Evolutionary conservation across 2,888 invertebrate species (phyloP).

Genomic region (Synergus laeviventris): DNA sequence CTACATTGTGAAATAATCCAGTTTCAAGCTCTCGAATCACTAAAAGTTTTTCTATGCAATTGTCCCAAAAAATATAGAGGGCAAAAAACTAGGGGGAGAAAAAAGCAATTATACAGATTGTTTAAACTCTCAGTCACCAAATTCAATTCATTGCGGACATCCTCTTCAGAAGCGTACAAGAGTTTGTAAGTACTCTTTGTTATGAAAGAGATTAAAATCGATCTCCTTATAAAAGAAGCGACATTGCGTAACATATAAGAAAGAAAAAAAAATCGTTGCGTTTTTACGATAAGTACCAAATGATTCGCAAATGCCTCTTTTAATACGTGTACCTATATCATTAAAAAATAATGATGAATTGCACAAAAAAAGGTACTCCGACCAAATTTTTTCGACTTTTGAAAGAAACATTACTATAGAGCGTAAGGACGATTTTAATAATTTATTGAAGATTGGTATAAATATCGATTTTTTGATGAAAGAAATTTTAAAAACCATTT

Average conservation of each 20-base stretch:
- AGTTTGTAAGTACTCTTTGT: not conserved
- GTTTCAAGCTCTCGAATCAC: not conserved
- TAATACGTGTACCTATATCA: slow-evolving; percentile 24
- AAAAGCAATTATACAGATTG: not conserved
- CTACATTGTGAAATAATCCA: not conserved
- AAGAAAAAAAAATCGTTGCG: not conserved
- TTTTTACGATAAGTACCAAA: slow-evolving; percentile 4
- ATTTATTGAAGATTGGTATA: not conserved
- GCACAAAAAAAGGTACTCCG: not conserved
- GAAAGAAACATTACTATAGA: not conserved
- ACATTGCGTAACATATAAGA: not conserved
- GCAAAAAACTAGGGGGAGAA: not conserved
- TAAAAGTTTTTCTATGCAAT: not conserved
- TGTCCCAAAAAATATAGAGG: not conserved
- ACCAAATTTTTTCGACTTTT: slow-evolving; percentile 8
- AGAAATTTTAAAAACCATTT: not conserved
- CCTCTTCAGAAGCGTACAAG: slow-evolving; percentile 43
- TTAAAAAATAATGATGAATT: not conserved
- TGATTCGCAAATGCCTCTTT: slow-evolving; percentile 19
- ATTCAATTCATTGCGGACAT: slow-evolving; percentile 27
- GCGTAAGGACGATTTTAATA: not conserved
- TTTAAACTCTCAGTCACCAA: not conserved
- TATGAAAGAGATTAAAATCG: not conserved
- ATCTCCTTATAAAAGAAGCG: not conserved
- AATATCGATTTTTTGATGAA: not conserved